Conservation (phyloP, 2,888 invertebrate species). For the Acleris sparsana region DNA sequence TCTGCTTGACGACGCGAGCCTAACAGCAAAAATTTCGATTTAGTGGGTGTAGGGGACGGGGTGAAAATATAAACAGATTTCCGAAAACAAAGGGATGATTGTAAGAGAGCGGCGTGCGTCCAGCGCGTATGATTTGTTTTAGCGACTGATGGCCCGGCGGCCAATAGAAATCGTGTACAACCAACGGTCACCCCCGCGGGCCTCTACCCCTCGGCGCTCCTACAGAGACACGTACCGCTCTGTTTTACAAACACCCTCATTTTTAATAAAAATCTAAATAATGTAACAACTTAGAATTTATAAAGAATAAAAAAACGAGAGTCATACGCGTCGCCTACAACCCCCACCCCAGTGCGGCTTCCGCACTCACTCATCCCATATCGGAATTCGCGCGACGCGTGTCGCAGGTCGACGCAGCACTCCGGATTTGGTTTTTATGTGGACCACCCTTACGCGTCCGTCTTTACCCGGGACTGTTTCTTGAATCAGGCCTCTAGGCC, state of each 20-base stretch:
- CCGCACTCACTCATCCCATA: conserved; percentile 4
- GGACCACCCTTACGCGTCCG: conserved; percentile 1
- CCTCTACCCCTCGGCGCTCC: conserved; percentile 1
- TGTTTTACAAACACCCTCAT: background rate
- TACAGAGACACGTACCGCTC: background rate
- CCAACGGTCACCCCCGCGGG: background rate
- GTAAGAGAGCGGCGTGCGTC: background rate
- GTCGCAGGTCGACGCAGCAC: conserved; percentile 1
- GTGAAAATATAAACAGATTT: background rate
- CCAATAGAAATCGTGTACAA: background rate
- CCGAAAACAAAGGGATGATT: background rate
- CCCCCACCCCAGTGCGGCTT: conserved; percentile 10
- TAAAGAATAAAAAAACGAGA: background rate
- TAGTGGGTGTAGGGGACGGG: background rate
- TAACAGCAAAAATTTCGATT: no score
- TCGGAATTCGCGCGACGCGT: conserved; percentile 6
- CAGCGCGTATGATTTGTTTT: background rate
- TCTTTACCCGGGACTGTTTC: background rate
- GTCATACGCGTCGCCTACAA: conserved; percentile 4
- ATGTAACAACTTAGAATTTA: background rate
- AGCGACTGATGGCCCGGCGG: background rate
- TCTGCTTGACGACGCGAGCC: no score
- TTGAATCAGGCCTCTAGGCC: background rate
- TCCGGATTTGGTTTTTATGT: background rate
- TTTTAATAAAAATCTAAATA: background rate